Conservation (phyloP, 2,797 vertebrate genomes). For the Ctenopoma multispine region DNA sequence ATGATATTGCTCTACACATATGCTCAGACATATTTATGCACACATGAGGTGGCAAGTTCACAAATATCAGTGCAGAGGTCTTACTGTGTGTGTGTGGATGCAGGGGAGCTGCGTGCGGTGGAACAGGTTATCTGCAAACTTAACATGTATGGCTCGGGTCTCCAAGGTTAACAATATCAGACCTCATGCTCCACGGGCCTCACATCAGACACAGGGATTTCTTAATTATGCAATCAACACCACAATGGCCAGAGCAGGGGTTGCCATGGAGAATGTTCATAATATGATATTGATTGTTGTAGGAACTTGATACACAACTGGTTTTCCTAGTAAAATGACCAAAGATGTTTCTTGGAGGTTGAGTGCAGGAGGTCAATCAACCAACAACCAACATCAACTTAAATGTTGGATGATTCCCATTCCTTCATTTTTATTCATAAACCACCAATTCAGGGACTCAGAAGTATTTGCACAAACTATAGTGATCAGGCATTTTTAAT, state of each 20-base stretch:
- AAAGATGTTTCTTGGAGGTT: no score
- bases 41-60: background rate
- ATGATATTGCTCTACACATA: background rate
- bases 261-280: slow-evolving; percentile 1
- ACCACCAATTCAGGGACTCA: no score
- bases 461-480: no score
- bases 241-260: background rate
- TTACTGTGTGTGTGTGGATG: background rate
- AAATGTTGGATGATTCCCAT: no score
- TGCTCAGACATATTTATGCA: background rate
- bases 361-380: no score
- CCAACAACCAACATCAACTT: no score
- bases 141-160: background rate
- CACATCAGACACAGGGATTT: background rate
- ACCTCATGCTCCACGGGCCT: background rate
- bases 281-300: background rate
- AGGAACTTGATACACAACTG: background rate
- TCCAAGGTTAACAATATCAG: background rate
- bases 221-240: background rate
- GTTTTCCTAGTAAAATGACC: background rate
- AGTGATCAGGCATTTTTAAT: no score
- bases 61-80: background rate
- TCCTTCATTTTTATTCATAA: no score
- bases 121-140: background rate
- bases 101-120: background rate